phyloP scores from a whole-genome alignment of 2,888 invertebrate genomes.

The Drepanosiphum platanoidis region DNA sequence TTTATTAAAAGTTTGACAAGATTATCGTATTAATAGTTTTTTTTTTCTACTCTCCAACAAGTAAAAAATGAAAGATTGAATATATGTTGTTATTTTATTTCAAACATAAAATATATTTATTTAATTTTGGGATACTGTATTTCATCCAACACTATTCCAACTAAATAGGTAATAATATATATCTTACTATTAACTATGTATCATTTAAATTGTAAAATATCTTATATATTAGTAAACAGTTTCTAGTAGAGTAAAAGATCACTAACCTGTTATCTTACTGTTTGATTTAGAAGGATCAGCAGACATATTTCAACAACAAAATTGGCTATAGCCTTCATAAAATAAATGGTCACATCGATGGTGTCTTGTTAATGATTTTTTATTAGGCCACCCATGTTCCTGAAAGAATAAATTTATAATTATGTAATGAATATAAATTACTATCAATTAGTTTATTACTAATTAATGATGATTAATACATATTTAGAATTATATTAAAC shows the following conservation, averaged over 20 bases:
- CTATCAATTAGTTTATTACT: neutral
- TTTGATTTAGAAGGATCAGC: constrained; percentile 58
- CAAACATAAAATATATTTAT: neutral
- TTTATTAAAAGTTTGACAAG: constrained; percentile 33
- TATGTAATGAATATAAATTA: neutral
- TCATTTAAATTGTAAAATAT: neutral
- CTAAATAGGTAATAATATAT: too few relatives aligned
- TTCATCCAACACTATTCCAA: too few relatives aligned
- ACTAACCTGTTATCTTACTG: constrained; percentile 58
- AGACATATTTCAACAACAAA: constrained; percentile 57
- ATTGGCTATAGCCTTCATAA: constrained; percentile 48
- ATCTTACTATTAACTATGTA: too few relatives aligned
- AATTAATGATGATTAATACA: neutral
- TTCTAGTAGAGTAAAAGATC: neutral
- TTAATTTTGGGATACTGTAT: neutral
- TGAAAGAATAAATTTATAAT: constrained; percentile 34
- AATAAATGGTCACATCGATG: constrained; percentile 25
- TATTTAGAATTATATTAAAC: too few relatives aligned
- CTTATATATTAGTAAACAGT: neutral
- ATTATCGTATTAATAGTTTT: constrained; percentile 7
- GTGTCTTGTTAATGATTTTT: constrained; percentile 2
- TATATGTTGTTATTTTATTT: neutral
- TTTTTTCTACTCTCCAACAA: neutral
- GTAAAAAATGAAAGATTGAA: neutral
- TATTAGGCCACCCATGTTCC: constrained; percentile 34